Evolutionary conservation across 1,140 invertebrate genomes (phyloP), one percentile per base, ranked within the genome.

Genomic region (Mesaphorura yosii): DNA sequence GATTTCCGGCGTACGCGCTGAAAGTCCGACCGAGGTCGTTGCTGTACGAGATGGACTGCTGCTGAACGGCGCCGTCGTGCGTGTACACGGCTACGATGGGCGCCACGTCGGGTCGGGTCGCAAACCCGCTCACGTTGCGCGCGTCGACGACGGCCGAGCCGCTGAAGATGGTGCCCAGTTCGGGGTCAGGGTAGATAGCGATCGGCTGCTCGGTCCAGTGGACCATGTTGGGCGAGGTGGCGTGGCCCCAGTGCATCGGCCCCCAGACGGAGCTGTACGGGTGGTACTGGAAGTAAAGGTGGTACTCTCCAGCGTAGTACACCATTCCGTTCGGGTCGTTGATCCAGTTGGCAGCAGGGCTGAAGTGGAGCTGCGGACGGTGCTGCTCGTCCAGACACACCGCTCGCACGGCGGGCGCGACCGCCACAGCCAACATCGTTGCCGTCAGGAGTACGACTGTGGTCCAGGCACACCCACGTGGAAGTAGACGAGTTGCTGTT

Each of bases 251-350:
- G 25, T 57, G 53, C 55, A 57, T 61, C 4, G 59, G 55, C 7
- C 59, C 59, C 51, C 55, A 58, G 27, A 3, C 15, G 19, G 22
- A 49, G 3, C 37, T 38, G 27, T 22, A 6, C 3, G 51, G 56
- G 25, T 55, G 25, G 28, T 55, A 51, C 17, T 50, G 47, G 12
- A 40, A 50, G 15, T 5, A n/a, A 28, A 26, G 28, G 40, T 61
- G 59, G 31, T 58, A 61, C 14, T 48, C 45, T 10, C 59, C 59
- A 14, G 55, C 49, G 15, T 48, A 52, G n/a, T 48, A 61, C 17
- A 58, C 51, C 55, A 61, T 58, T 7, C 59, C 59, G 46, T 61
- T 61, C 3, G 59, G 59, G 17, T 61, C 59, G 44, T 61, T 61
- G 1, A 52, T 25, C 59, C 59, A 61, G 15, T 58, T 48, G 17